A percentile compares a stretch with the other conserved stretches of the same genome.
Conservation (phyloP, 2,113 vertebrate species). For the Caracal caracal region DNA sequence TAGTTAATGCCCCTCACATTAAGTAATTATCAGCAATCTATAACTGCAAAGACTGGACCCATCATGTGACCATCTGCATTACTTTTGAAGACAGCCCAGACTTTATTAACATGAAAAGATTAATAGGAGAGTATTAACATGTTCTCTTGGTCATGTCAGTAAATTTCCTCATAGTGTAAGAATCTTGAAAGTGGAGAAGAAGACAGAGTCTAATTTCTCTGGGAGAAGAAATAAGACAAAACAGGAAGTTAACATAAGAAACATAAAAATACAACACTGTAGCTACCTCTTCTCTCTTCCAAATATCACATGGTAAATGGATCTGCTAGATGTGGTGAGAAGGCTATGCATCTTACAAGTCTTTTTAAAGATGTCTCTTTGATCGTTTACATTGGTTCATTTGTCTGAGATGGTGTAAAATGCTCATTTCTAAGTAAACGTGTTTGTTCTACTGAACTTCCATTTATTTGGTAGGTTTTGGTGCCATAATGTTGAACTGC, state of each 20-base stretch:
- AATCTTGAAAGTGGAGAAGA: neutral
- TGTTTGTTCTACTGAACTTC: neutral
- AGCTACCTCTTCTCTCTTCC: neutral
- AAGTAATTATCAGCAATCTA: neutral
- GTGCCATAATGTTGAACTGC: neutral
- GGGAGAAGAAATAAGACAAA: neutral
- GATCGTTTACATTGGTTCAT: neutral
- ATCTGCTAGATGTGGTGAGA: neutral
- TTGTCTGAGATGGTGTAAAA: neutral
- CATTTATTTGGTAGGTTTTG: neutral
- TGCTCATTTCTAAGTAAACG: neutral
- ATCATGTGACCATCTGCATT: neutral
- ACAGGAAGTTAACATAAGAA: constrained; percentile 3
- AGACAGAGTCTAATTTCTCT: neutral
- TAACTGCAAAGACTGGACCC: neutral
- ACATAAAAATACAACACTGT: neutral
- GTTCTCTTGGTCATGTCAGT: neutral
- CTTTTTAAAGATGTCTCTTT: constrained; percentile 41
- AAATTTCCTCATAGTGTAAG: neutral
- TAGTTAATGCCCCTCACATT: neutral
- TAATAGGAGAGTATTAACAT: neutral
- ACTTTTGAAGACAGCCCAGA: neutral
- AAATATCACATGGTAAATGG: neutral
- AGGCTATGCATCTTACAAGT: neutral
- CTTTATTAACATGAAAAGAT: neutral